Evolutionary conservation across 2,113 vertebrate species (phyloP).

Genomic region (Hippotragus niger): DNA sequence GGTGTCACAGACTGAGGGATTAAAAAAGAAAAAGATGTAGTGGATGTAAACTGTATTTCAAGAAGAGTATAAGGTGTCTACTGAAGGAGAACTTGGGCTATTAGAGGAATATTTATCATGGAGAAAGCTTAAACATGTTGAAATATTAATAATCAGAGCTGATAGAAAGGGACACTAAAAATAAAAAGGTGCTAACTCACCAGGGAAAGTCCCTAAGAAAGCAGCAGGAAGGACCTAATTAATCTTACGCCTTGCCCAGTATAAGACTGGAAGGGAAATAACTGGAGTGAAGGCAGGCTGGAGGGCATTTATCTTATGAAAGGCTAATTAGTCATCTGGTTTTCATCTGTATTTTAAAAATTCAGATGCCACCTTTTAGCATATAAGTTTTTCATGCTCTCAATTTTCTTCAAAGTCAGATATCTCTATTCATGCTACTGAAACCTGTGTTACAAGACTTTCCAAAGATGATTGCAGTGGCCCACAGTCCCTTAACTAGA

Average conservation of each 20-base stretch:
- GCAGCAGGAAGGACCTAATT: background rate
- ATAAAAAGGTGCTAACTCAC: background rate
- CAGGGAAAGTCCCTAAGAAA: background rate
- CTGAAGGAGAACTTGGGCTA: background rate
- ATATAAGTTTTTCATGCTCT: background rate
- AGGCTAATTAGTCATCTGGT: background rate
- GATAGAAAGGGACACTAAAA: background rate
- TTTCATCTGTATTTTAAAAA: background rate
- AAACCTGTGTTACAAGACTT: background rate
- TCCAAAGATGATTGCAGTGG: background rate
- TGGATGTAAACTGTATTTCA: background rate
- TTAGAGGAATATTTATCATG: background rate
- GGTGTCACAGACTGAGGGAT: background rate
- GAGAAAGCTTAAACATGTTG: background rate
- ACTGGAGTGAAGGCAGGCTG: background rate
- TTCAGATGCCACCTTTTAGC: background rate
- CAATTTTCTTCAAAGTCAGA: background rate
- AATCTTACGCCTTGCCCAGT: background rate
- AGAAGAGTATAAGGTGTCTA: background rate
- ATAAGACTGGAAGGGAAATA: background rate
- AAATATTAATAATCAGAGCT: background rate
- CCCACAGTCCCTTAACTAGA: background rate
- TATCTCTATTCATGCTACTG: background rate
- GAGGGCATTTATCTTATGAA: background rate
- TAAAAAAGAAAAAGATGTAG: background rate